phyloP scores from a whole-genome alignment of 2,888 invertebrate genomes.

The Papilio protenor region DNA sequence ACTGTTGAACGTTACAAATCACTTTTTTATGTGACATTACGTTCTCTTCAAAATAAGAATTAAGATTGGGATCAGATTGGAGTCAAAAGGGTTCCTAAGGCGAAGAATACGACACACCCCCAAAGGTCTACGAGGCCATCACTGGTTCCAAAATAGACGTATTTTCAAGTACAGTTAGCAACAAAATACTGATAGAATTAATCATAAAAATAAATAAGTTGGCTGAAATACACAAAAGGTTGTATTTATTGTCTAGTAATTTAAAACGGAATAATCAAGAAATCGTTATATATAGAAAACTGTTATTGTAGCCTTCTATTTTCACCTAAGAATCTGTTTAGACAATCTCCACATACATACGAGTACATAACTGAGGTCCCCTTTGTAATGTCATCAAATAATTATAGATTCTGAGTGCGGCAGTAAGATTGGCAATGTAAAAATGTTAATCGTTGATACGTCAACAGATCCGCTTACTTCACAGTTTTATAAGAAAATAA shows the following conservation, averaged over 20 bases:
- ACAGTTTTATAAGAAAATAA: constrained; percentile 45
- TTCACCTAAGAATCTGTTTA: too few species aligned
- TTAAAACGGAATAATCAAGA: neutral
- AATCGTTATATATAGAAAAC: too few species aligned
- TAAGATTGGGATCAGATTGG: constrained; percentile 61
- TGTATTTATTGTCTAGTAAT: too few species aligned
- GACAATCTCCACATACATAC: too few species aligned
- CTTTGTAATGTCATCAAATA: neutral
- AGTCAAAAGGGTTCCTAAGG: constrained; percentile 59
- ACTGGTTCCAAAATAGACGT: constrained; percentile 37
- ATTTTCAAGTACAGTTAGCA: constrained; percentile 30
- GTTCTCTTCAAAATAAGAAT: constrained; percentile 48
- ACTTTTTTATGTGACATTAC: constrained; percentile 51
- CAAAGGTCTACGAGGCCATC: constrained; percentile 46
- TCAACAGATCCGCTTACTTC: too few species aligned
- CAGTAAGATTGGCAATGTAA: neutral
- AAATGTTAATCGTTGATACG: neutral
- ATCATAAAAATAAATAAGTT: neutral
- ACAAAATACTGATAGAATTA: constrained; percentile 1
- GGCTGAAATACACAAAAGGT: too few species aligned
- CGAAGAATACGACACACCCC: constrained; percentile 65
- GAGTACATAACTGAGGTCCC: neutral
- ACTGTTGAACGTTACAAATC: constrained; percentile 16
- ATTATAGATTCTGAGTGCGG: neutral
- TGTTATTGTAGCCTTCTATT: too few species aligned